A percentile compares a stretch with the other conserved stretches of the same genome.
phyloP scores from a whole-genome alignment of 2,113 vertebrate species.

The Dermatemys mawii region DNA sequence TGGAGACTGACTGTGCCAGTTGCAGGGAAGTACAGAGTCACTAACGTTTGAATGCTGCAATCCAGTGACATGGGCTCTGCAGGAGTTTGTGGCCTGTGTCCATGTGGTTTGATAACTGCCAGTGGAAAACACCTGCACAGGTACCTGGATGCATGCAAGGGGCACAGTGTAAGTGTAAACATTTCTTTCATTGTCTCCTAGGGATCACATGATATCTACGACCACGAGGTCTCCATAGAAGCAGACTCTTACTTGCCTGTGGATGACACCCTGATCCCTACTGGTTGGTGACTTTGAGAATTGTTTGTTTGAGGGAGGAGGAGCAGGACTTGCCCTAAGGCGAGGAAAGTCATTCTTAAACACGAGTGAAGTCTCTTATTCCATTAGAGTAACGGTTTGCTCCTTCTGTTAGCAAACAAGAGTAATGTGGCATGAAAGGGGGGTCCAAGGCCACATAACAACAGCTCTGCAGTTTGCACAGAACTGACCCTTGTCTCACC shows the following conservation, averaged over 20 bases:
- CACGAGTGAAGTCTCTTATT: background rate
- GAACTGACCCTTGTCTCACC: background rate
- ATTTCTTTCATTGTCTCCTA: slow-evolving; percentile 47
- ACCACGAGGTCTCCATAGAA: slow-evolving; percentile 86
- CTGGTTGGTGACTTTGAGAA: slow-evolving; percentile 75
- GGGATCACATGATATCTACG: slow-evolving; percentile 85
- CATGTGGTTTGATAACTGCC: background rate
- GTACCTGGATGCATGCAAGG: background rate
- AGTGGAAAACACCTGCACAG: background rate
- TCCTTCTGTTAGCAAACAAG: background rate
- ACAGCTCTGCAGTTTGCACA: background rate
- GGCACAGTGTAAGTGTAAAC: background rate
- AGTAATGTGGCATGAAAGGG: background rate
- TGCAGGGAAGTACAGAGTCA: background rate
- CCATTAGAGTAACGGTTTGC: background rate
- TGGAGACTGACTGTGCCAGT: background rate
- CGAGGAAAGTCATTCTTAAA: background rate
- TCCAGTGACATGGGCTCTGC: background rate
- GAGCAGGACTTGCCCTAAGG: background rate
- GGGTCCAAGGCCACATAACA: background rate
- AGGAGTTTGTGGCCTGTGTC: background rate
- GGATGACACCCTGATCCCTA: slow-evolving; percentile 86
- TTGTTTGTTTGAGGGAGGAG: accelerated
- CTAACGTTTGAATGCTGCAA: background rate
- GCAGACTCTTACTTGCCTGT: slow-evolving; percentile 89